Base-by-base conservation (phyloP, 2,113 vertebrate genomes). In the Odocoileus virginianus region DNA sequence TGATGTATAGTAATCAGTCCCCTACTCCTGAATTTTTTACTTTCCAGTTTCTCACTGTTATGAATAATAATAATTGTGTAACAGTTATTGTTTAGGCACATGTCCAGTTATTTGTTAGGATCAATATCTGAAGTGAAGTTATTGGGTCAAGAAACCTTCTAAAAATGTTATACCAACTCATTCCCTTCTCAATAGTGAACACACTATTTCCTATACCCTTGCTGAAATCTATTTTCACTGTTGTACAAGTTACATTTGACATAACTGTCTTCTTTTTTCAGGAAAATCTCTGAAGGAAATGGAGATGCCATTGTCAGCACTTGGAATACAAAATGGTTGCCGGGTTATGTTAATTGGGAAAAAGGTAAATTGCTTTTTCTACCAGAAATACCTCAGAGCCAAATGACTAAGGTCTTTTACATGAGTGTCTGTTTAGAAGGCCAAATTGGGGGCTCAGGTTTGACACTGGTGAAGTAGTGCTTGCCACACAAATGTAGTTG, bases 341-440 rank as follows among this genome's bases (percentile, higher is more conserved):
- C 99, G 99, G 98, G 98, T 99, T 91, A 99, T 99, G 99, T 99
- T 99, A 99, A 99, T 99, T 98, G 99, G 99, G 90, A 99, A 99
- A 98, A 99, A 99, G 99, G 99, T 99, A 99, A 99, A 97, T 92
- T 40, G 55, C 61, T 84, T 92, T 97, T 47, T 89, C 36, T 5
- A 84, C 17, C 81, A 97, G 83, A 97, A 97, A 83, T 86, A 58
- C 47, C 33, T 57, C 16, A 90, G 81, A 94, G 91, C 89, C 25
- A 93, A 81, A 78, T 87, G n/a, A 90, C 84, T 76, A 8, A 96
- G 64, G 8, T 93, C 81, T 95, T 97, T n/a, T 61, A 60, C 47
- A n/a, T 6, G 3, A 76, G 36, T 57, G 97, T 97, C 19, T 64
- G 5, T 96, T 78, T 83, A 84, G 61, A 94, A 95, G 55, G 76